phyloP scores from a whole-genome alignment of 2,113 vertebrate genomes.

The Dasyornis broadbenti region DNA sequence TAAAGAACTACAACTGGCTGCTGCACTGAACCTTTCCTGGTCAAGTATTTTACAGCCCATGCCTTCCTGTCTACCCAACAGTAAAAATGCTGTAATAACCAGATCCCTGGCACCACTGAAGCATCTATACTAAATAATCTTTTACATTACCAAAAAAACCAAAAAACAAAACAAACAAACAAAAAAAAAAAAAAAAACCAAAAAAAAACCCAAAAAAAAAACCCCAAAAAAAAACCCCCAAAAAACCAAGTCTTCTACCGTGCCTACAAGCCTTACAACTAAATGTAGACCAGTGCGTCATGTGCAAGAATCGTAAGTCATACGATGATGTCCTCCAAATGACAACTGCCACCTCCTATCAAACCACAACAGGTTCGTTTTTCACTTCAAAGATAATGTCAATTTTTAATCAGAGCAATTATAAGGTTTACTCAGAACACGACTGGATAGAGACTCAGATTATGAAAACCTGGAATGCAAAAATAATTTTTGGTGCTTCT shows the following conservation, averaged over 20 bases:
- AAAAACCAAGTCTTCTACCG: not conserved
- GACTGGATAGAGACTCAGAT: not conserved
- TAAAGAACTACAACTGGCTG: not conserved
- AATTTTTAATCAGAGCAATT: not conserved
- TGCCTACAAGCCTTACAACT: not conserved
- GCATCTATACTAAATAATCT: not conserved
- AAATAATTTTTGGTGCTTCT: not conserved
- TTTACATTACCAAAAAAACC: not conserved
- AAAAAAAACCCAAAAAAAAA: too few species aligned
- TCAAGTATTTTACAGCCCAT: not conserved
- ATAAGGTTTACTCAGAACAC: not conserved
- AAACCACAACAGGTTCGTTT: not conserved
- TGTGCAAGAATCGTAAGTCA: accelerated
- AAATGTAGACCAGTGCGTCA: not conserved
- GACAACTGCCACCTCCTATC: not conserved
- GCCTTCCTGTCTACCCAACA: not conserved
- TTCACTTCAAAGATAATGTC: not conserved
- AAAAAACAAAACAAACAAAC: not conserved
- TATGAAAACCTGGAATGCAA: not conserved
- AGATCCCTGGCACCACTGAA: not conserved
- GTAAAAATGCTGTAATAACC: not conserved
- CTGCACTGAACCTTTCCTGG: not conserved
- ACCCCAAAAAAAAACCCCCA: not conserved
- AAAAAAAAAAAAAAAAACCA: too few species aligned
- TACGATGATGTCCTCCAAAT: not conserved